phyloP scores from a whole-genome alignment of 2,113 vertebrate genomes.

The Monarcha castaneiventris region DNA sequence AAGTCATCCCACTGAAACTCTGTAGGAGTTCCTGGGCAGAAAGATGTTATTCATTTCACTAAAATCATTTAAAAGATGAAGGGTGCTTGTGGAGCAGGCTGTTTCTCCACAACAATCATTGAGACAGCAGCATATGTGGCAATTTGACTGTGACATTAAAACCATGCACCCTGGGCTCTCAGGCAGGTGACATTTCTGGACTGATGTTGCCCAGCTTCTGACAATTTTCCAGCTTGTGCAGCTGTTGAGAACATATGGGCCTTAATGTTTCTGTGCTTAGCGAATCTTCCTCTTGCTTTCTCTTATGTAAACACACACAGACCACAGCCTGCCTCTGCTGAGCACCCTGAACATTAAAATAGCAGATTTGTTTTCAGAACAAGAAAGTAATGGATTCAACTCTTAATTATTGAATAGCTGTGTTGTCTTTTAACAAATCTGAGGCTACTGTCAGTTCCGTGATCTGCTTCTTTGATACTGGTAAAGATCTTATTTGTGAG shows the following conservation, averaged over 20 bases:
- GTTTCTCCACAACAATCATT: neutral
- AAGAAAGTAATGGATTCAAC: neutral
- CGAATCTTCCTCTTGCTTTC: neutral
- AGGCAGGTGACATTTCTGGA: neutral
- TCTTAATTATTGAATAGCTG: neutral
- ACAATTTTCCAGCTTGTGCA: neutral
- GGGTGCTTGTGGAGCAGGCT: neutral
- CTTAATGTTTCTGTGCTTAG: neutral
- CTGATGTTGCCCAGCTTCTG: neutral
- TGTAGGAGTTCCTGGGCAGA: neutral
- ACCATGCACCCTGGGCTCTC: neutral
- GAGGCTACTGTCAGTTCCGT: neutral
- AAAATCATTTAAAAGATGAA: neutral
- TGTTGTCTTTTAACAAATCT: neutral
- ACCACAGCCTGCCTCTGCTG: neutral
- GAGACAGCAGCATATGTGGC: neutral
- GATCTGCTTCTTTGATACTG: neutral
- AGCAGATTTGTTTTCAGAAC: constrained; percentile 1
- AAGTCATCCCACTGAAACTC: neutral
- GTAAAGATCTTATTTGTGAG: neutral
- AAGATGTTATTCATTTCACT: neutral
- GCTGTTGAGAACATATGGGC: constrained; percentile 5
- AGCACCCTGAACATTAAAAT: neutral
- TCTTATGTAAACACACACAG: neutral
- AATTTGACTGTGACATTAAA: neutral